These are phyloP conservation scores for Nemapogon koenigi DNA, from an alignment of 2,888 invertebrate genomes.

Conservation along the genomic window DNA sequence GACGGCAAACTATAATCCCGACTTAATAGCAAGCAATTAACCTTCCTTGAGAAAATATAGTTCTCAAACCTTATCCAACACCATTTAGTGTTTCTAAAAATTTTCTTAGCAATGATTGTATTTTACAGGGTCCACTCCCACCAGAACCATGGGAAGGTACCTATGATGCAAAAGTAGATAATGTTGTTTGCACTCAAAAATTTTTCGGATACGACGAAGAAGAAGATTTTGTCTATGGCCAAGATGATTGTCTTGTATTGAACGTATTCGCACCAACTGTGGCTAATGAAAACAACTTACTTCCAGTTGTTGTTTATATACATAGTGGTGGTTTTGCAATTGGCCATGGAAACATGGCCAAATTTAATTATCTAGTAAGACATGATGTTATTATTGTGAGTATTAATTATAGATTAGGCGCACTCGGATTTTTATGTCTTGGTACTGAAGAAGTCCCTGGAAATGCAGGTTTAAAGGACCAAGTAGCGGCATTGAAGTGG, in stretches of 20 bases:
- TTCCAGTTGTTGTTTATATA: constrained; percentile 46
- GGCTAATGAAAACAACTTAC: constrained; percentile 31
- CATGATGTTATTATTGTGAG: constrained; percentile 72
- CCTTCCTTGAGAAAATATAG: too few species aligned
- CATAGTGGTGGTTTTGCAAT: constrained; percentile 50
- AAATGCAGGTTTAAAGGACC: constrained; percentile 86
- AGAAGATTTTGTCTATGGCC: constrained; percentile 30
- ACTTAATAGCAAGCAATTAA: too few species aligned
- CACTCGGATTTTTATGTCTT: constrained; percentile 72
- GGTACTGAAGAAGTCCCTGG: constrained; percentile 72
- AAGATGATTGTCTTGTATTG: constrained; percentile 39
- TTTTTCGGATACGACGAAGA: constrained; percentile 31
- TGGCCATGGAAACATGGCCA: constrained; percentile 45
- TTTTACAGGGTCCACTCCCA: constrained; percentile 43
- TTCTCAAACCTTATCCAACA: too few species aligned
- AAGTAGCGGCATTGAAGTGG: constrained; percentile 79
- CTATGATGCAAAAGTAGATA: constrained; percentile 25
- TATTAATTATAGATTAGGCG: constrained; percentile 74
- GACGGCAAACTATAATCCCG: too few species aligned
- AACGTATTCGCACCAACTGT: constrained; percentile 38
- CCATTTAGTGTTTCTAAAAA: constrained; percentile 3
- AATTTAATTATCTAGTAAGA: constrained; percentile 67
- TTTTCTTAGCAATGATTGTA: not conserved
- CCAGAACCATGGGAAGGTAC: constrained; percentile 33
- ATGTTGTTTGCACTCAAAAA: constrained; percentile 36